Conservation (phyloP, 2,888 invertebrate species). For the Rosalia funebris region DNA sequence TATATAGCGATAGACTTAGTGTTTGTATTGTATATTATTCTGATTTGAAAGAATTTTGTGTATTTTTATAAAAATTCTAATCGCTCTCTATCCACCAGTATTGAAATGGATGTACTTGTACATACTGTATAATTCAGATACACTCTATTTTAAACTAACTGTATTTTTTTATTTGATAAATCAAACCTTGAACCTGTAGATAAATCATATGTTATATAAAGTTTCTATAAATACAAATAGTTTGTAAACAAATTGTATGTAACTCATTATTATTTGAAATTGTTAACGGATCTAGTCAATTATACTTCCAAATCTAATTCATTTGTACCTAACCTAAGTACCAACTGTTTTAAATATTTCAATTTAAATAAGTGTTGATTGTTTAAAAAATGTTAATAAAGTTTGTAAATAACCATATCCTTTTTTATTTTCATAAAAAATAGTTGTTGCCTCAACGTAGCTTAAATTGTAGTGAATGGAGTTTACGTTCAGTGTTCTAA, state of each 20-base stretch:
- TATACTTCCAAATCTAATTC: background rate
- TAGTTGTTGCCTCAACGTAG: no score
- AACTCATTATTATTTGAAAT: no score
- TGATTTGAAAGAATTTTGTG: conserved; percentile 19
- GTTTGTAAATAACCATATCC: background rate
- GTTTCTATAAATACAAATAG: no score
- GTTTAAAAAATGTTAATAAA: conserved; percentile 10
- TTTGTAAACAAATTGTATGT: no score
- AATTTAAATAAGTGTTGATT: conserved; percentile 6
- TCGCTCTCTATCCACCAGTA: background rate
- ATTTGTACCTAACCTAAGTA: conserved; percentile 4
- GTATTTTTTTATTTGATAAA: conserved; percentile 5
- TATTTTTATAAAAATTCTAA: conserved; percentile 25
- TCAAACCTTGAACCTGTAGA: background rate
- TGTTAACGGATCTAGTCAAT: conserved; percentile 3
- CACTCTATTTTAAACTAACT: conserved; percentile 1
- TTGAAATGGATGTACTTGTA: background rate
- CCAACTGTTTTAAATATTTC: background rate
- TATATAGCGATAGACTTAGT: conserved; percentile 1
- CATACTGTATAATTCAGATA: background rate
- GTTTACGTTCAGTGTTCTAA: no score
- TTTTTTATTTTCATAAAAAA: no score
- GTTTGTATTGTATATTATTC: conserved; percentile 4
- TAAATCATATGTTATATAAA: background rate
- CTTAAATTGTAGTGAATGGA: no score